These are phyloP conservation scores for Pristionchus maxplancki DNA, from an alignment of 2,888 invertebrate species.

Conservation along the genomic window DNA sequence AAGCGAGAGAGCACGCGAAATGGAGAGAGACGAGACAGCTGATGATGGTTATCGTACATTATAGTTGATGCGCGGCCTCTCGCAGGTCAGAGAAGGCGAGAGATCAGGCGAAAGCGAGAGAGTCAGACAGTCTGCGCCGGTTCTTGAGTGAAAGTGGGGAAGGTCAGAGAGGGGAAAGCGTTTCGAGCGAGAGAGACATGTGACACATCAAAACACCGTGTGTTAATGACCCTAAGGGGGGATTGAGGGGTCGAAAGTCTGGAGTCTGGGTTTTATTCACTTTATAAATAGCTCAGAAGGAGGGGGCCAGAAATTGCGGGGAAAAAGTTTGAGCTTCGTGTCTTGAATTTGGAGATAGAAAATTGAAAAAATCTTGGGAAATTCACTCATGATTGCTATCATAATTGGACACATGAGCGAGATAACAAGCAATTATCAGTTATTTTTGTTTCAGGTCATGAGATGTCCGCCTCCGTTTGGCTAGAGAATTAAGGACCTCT, in stretches of 20 bases:
- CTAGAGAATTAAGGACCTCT: too few relatives aligned
- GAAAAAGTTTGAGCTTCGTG: too few relatives aligned
- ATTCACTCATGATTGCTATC: too few relatives aligned
- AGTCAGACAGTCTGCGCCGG: neutral
- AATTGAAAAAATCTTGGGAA: too few relatives aligned
- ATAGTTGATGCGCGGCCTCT: neutral
- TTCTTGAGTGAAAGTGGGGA: constrained; percentile 7
- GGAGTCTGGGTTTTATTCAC: neutral
- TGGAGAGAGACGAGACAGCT: neutral
- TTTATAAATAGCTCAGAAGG: too few relatives aligned
- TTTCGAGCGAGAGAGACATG: neutral
- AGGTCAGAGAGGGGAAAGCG: neutral
- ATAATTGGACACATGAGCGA: too few relatives aligned
- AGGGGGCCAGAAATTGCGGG: too few relatives aligned
- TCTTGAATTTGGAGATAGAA: too few relatives aligned
- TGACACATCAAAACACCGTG: neutral
- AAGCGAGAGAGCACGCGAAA: neutral
- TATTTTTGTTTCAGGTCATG: too few relatives aligned
- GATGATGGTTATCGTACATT: neutral
- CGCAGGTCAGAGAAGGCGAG: neutral
- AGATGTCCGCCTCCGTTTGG: too few relatives aligned
- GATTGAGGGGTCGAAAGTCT: neutral
- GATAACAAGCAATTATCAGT: too few relatives aligned
- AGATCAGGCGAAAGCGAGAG: neutral
- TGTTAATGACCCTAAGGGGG: neutral